These are phyloP conservation scores for Adelphocoris suturalis DNA, from an alignment of 2,888 invertebrate genomes.

Conservation along the genomic window DNA sequence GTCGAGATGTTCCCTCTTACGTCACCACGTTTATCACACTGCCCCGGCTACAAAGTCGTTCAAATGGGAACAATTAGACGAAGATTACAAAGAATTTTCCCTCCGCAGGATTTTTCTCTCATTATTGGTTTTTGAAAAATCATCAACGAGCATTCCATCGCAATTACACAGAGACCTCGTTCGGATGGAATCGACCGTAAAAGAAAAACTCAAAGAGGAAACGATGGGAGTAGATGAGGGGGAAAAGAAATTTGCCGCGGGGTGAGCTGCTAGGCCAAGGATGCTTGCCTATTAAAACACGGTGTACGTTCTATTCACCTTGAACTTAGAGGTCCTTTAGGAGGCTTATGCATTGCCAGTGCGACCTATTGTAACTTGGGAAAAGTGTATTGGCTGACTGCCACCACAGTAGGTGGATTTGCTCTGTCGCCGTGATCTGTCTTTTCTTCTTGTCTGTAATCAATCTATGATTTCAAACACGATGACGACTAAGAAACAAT, in stretches of 20 bases:
- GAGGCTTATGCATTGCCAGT: constrained; percentile 34
- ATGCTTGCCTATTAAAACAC: constrained; percentile 57
- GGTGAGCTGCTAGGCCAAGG: constrained; percentile 46
- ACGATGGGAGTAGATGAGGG: background rate
- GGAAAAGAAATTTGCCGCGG: constrained; percentile 41
- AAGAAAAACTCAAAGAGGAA: background rate
- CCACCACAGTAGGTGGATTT: background rate
- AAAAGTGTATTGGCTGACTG: constrained; percentile 10
- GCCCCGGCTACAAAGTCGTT: no score
- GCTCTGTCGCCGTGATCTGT: constrained; percentile 8
- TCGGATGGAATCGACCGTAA: constrained; percentile 6
- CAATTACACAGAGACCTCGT: background rate
- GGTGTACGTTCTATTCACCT: constrained; percentile 62
- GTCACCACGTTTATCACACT: no score
- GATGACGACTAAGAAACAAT: no score
- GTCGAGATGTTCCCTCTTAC: no score
- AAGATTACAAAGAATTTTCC: background rate
- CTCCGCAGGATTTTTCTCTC: background rate
- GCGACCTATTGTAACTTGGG: constrained; percentile 25
- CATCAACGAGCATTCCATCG: background rate
- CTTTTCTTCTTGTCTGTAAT: constrained; percentile 6
- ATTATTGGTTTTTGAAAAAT: background rate
- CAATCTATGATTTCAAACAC: background rate
- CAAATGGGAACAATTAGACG: no score
- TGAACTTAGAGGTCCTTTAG: constrained; percentile 57